Evolutionary conservation across 2,797 vertebrate genomes (phyloP).

Genomic region (Pachyuromys duprasi): DNA sequence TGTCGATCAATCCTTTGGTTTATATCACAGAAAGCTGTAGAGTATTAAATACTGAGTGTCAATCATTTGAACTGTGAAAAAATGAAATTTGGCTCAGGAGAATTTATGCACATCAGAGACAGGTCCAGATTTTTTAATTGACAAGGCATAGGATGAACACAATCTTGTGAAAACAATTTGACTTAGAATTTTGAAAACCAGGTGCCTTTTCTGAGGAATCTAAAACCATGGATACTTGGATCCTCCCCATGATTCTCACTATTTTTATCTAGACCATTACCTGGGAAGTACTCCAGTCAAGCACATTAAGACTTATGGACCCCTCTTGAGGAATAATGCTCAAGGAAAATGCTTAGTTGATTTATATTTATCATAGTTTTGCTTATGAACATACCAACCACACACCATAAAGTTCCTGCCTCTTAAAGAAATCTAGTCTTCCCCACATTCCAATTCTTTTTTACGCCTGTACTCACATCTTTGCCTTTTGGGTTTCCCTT

Average conservation of each 20-base stretch:
- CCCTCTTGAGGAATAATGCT: neutral
- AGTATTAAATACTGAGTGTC: neutral
- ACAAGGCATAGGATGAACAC: neutral
- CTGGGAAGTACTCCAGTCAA: neutral
- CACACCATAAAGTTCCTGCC: neutral
- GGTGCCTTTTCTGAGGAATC: neutral
- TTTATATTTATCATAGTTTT: neutral
- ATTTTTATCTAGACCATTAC: neutral
- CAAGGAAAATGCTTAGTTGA: neutral
- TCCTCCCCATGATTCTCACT: neutral
- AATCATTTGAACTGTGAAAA: neutral
- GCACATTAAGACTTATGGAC: neutral
- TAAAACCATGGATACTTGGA: neutral
- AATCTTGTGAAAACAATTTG: neutral
- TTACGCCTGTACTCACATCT: constrained; percentile 11
- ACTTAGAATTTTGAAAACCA: neutral
- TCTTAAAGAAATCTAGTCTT: neutral
- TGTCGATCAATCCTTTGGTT: neutral
- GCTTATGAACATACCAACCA: neutral
- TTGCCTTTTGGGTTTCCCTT: neutral
- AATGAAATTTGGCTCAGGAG: neutral
- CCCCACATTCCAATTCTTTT: neutral
- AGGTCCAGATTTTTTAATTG: neutral
- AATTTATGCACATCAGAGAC: neutral
- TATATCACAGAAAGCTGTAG: neutral